Evolutionary conservation across 1,140 invertebrate genomes (phyloP), one percentile per base, ranked within the genome.

Genomic region (Octopus bimaculoides): DNA sequence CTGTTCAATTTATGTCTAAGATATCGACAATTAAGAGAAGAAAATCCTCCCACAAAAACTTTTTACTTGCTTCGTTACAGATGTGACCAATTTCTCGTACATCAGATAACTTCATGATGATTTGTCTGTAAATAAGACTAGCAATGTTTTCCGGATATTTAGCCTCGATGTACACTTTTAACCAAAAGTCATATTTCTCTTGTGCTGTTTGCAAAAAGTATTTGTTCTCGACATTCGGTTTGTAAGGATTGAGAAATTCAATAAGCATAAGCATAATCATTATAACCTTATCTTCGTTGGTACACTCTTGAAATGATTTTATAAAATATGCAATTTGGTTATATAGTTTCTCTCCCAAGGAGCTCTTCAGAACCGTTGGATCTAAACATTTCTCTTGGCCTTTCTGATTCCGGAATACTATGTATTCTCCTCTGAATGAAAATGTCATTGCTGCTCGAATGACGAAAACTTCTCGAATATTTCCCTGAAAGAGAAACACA

Each of bases 211-310:
- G 94, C 80, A 98, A 95, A 41, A 95, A 93, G 87, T 96, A 95
- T 56, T 93, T 92, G 89, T 97, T 95, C 78, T 95, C 93, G 7
- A 97, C 93, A 84, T 93, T 93, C 5, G 94, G 91, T 80, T 96
- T 90, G 81, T 95, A 93, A 0, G 96, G 95, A 54, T 94, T 94
- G 88, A 98, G 98, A 14, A 98, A 91, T 75, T 96, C 92, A 84
- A 98, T 97, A 77, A 96, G 95, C 87, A 95, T 95, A 85, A 98
- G 92, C 80, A 98, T 94, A 10, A 97, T 92, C 88, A 97, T 95
- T 52, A 98, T 94, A 87, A 95, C 94, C 87, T 96, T 95, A 90
- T 98, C 96, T 52, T 91, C 91, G 26, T 95, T 92, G 93, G 86
- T 85, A 10, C 88, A 80, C 61, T 87, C 78, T 75, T 86, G 85